Conservation (phyloP, 2,113 vertebrate species). For the Mustela lutreola region DNA sequence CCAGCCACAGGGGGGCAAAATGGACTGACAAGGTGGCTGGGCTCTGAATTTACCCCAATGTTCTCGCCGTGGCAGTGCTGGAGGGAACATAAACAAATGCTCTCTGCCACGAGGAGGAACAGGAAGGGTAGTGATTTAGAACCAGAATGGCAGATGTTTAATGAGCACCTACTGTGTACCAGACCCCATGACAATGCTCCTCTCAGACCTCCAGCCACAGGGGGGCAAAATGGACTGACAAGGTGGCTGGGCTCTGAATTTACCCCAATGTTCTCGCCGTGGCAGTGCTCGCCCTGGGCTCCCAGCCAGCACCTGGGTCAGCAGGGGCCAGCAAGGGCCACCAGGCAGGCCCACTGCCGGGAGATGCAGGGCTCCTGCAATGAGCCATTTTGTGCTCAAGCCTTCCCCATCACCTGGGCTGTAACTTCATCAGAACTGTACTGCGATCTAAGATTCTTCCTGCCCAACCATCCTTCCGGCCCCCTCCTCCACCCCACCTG, state of each 20-base stretch:
- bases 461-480: background rate
- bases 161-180: background rate
- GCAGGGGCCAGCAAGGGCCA: too few relatives aligned
- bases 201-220: background rate
- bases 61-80: too few relatives aligned
- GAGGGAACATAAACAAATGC: background rate
- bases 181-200: too few relatives aligned
- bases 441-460: background rate
- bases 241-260: background rate
- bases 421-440: background rate
- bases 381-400: background rate
- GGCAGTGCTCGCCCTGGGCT: background rate
- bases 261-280: too few relatives aligned
- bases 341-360: background rate
- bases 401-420: fast-evolving
- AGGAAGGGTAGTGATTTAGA: background rate
- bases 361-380: background rate
- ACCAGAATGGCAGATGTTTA: background rate
- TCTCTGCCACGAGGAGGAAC: background rate
- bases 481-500: background rate
- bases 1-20: too few relatives aligned
- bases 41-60: too few relatives aligned
- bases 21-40: too few relatives aligned
- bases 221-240: background rate
- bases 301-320: background rate